Evolutionary conservation across 2,888 invertebrate species (phyloP), one percentile per base, ranked within the genome.

Genomic region (Cheilosia urbana): DNA sequence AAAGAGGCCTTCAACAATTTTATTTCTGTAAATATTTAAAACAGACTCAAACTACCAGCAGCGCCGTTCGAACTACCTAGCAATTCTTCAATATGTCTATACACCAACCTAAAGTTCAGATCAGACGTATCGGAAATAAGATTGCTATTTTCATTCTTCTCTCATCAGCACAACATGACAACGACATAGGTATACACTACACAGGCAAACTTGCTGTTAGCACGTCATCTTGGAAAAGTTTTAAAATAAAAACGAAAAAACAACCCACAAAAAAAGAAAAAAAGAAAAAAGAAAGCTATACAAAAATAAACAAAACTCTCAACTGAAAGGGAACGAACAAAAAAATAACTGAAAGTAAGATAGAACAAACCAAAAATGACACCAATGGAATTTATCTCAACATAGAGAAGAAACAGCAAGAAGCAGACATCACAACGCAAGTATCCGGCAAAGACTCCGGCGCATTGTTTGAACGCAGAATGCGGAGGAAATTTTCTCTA

Each of bases 61-160:
- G 24, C 42, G 24, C 9, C 40, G 6, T 21, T 40, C 1, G 11
- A 68, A n/a, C 42, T n/a, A 6, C n/a, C 4, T n/a, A 42, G n/a
- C 7, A 49, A 49, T 5, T n/a, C 2, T 2, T 17, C 6, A 17
- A 2, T 7, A 42, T n/a, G 4, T n/a, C 42, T 21, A 37, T 21
- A 37, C 51, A 60, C 37, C 24, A 57, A 7, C 6, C n/a, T 58
- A 66, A 77, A 82, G 77, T 77, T 65, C 51, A 82, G 65, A 71
- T n/a, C 21, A 27, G 45, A 51, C 21, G 45, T 75, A 68, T 30
- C n/a, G 2, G n/a, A 51, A 72, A 66, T 66, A 42, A 7, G 24
- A 45, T 51, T 58, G 51, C 79, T 79, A 72, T 79, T 79, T 72
- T 79, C 51, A 68, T 60, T 73, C 58, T 73, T 68, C 60, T 47